Percentiles rank a stretch among this genome's conserved stretches.
Evolutionary conservation across 2,888 invertebrate genomes (phyloP).

Genomic region (Pachydiplax longipennis): DNA sequence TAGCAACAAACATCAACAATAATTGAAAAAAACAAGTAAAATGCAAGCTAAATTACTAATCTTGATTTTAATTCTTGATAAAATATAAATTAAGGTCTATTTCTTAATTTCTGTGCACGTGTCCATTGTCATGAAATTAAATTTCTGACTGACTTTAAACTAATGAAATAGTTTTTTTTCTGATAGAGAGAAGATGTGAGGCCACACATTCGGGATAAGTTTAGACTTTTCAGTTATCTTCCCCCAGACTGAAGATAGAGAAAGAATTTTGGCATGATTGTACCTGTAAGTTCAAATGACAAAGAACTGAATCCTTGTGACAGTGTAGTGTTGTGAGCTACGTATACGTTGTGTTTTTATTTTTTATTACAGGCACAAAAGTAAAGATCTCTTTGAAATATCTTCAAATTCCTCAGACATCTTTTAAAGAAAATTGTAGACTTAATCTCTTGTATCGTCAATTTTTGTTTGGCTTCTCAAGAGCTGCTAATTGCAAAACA

Average conservation of each 20-base stretch:
- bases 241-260: constrained; percentile 72
- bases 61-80: too few relatives aligned
- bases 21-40: too few relatives aligned
- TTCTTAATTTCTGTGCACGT: background rate
- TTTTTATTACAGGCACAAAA: constrained; percentile 16
- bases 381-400: constrained; percentile 7
- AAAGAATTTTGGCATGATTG: background rate
- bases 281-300: constrained; percentile 29
- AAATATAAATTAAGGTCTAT: too few relatives aligned
- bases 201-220: constrained; percentile 89
- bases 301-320: background rate
- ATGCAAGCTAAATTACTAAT: too few relatives aligned
- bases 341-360: background rate
- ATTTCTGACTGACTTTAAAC: background rate
- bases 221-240: constrained; percentile 86
- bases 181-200: constrained; percentile 90
- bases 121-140: background rate
- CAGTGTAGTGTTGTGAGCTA: background rate
- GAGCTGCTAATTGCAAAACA: background rate
- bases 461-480: background rate
- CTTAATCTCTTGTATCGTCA: background rate
- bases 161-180: constrained; percentile 48
- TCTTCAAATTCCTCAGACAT: background rate
- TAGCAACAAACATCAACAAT: too few relatives aligned
- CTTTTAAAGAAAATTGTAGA: background rate